phyloP scores from a whole-genome alignment of 2,888 invertebrate species.

The Aphelenchoides bicaudatus region DNA sequence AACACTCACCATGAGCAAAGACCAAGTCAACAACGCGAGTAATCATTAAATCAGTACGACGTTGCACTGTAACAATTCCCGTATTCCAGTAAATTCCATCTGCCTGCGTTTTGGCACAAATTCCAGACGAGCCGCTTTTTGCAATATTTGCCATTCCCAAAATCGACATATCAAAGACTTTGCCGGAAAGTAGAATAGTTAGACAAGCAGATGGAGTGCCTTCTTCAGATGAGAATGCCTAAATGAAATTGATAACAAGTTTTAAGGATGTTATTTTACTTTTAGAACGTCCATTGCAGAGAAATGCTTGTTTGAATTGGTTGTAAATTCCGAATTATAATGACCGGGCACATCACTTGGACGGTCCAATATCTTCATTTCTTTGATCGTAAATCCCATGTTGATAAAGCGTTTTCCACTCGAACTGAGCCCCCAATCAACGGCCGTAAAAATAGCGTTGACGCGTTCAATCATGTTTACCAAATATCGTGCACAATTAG shows the following conservation, averaged over 20 bases:
- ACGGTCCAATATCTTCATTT: slow-evolving; percentile 37
- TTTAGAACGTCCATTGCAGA: slow-evolving; percentile 22
- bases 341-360: slow-evolving; percentile 24
- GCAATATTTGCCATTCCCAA: slow-evolving; percentile 32
- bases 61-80: slow-evolving; percentile 27
- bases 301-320: slow-evolving; percentile 21
- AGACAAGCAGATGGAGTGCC: slow-evolving; percentile 33
- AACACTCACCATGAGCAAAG: slow-evolving; percentile 27
- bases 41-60: slow-evolving; percentile 34
- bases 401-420: slow-evolving; percentile 27
- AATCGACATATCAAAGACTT: slow-evolving; percentile 22
- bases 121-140: not conserved
- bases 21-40: slow-evolving; percentile 41
- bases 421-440: slow-evolving; percentile 36
- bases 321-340: slow-evolving; percentile 28
- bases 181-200: slow-evolving; percentile 34
- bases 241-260: slow-evolving; percentile 19
- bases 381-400: slow-evolving; percentile 39
- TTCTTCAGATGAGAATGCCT: slow-evolving; percentile 39
- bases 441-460: slow-evolving; percentile 34
- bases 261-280: not conserved
- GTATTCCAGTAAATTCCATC: slow-evolving; percentile 25
- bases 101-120: slow-evolving; percentile 21
- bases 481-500: slow-evolving; percentile 37
- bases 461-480: slow-evolving; percentile 40